Conservation (phyloP, 2,797 vertebrate species). For the Pangasius sanitwongsei region DNA sequence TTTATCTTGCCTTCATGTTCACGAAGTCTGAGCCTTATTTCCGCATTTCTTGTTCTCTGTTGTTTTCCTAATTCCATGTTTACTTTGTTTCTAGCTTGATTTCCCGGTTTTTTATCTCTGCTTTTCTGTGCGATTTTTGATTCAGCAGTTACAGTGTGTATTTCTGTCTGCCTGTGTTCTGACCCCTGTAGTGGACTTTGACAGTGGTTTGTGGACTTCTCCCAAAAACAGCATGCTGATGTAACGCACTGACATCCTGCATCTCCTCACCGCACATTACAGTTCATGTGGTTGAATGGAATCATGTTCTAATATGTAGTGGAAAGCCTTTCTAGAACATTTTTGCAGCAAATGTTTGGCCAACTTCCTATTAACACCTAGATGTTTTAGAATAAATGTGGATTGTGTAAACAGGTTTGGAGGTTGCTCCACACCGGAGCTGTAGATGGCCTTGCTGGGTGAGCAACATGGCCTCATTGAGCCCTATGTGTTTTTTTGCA, state of each 20-base stretch:
- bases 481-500: conserved; percentile 39
- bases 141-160: background rate
- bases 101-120: background rate
- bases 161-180: background rate
- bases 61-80: background rate
- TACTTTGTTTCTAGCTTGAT: background rate
- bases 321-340: background rate
- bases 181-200: background rate
- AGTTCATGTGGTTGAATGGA: background rate
- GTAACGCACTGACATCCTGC: too few species aligned
- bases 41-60: background rate
- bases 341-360: background rate
- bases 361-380: background rate
- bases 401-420: background rate
- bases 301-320: background rate
- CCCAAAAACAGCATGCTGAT: background rate
- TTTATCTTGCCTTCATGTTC: background rate
- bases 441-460: conserved; percentile 28
- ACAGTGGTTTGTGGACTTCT: background rate
- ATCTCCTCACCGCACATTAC: too few species aligned
- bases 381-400: background rate
- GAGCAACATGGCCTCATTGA: conserved; percentile 48
- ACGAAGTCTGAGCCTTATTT: background rate
- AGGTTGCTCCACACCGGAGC: background rate
- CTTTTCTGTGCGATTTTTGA: background rate